phyloP scores from a whole-genome alignment of 2,888 invertebrate species.

The Hypercompe scribonia region DNA sequence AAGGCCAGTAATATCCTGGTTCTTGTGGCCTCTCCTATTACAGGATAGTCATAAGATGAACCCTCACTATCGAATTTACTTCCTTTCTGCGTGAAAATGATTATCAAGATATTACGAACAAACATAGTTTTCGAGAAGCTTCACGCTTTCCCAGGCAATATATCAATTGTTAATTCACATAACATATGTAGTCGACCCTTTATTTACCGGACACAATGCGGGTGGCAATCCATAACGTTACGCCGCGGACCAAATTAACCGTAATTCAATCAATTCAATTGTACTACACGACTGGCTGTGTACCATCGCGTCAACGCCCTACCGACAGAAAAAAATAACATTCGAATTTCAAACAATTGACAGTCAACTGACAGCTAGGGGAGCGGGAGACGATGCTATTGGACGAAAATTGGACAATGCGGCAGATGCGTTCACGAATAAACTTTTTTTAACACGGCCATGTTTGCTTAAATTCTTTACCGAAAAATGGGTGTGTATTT shows the following conservation, averaged over 20 bases:
- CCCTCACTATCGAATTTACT: too few relatives aligned
- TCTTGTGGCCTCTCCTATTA: too few relatives aligned
- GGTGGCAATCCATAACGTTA: conserved; percentile 81
- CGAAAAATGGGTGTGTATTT: conserved; percentile 67
- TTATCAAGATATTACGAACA: neutral
- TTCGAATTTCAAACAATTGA: conserved; percentile 77
- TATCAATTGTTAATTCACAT: conserved; percentile 25
- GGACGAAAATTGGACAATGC: conserved; percentile 83
- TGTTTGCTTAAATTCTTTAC: conserved; percentile 80
- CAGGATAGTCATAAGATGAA: too few relatives aligned
- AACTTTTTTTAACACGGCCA: conserved; percentile 72
- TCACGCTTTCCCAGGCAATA: conserved; percentile 5
- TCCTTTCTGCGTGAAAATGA: neutral
- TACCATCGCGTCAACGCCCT: conserved; percentile 82
- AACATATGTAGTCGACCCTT: conserved; percentile 51
- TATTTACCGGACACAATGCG: conserved; percentile 78
- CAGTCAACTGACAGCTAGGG: conserved; percentile 84
- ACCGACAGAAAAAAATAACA: conserved; percentile 74
- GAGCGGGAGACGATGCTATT: conserved; percentile 78
- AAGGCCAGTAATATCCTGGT: neutral
- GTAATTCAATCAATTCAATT: conserved; percentile 85
- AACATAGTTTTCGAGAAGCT: neutral
- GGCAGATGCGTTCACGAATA: conserved; percentile 79
- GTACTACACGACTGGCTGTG: conserved; percentile 79
- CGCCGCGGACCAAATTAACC: conserved; percentile 73